phyloP scores from a whole-genome alignment of 1,140 invertebrate species.

The Episyrphus balteatus region DNA sequence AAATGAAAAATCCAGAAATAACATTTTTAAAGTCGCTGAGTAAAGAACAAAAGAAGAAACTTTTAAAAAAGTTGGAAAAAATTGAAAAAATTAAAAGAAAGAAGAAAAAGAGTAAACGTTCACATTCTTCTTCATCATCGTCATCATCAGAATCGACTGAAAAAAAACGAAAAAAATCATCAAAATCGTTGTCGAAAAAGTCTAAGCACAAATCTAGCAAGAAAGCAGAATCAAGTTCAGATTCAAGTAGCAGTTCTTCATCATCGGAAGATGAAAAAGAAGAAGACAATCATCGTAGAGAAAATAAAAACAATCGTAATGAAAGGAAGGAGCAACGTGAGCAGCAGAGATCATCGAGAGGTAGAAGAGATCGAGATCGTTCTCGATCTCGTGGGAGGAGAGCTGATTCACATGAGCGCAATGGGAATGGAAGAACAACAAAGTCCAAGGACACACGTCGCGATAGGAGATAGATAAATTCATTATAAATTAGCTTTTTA shows the following conservation, averaged over 20 bases:
- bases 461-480: no score
- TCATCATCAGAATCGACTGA: constrained; percentile 6
- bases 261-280: no score
- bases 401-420: no score
- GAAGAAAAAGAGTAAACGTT: constrained; percentile 17
- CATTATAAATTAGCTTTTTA: no score
- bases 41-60: constrained; percentile 80
- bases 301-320: no score
- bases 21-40: constrained; percentile 68
- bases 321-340: no score
- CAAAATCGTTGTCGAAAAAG: neutral
- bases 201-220: constrained; percentile 7
- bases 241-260: neutral
- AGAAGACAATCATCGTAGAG: no score
- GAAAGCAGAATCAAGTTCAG: neutral
- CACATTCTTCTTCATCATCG: neutral
- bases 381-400: no score
- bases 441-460: no score
- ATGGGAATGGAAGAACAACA: no score
- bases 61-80: constrained; percentile 75
- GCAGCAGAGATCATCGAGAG: no score
- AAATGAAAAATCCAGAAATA: constrained; percentile 31
- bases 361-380: no score
- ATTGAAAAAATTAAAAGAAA: constrained; percentile 56
- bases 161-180: constrained; percentile 11